These are phyloP conservation scores for Pycnonotus jocosus DNA, from an alignment of 2,113 vertebrate species.

Conservation along the genomic window DNA sequence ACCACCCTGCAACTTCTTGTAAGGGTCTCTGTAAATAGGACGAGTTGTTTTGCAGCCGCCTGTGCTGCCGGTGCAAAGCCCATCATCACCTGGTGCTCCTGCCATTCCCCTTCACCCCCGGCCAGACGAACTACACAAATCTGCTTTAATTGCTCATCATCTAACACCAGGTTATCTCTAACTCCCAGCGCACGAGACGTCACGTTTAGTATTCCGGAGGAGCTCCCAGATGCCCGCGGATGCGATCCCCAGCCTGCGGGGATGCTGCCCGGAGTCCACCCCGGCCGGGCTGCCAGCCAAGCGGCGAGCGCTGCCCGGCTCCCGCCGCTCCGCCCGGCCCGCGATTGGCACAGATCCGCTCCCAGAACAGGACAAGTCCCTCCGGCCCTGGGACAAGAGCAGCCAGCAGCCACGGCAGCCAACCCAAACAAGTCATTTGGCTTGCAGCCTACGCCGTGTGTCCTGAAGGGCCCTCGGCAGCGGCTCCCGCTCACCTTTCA, in stretches of 20 bases:
- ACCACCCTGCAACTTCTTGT: not conserved
- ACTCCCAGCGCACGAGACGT: no score
- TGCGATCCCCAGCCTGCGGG: rapidly evolving
- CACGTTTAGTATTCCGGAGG: rapidly evolving
- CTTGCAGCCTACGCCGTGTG: not conserved
- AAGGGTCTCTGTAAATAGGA: rapidly evolving
- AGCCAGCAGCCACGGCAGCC: constrained; percentile 9
- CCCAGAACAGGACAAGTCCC: constrained; percentile 6
- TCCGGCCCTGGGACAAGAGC: not conserved
- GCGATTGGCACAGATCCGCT: not conserved
- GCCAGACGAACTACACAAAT: not conserved
- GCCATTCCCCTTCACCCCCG: not conserved
- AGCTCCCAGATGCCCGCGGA: rapidly evolving
- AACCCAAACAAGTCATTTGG: constrained; percentile 47
- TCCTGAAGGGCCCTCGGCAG: constrained; percentile 37
- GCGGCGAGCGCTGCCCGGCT: not conserved
- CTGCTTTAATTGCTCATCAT: no score
- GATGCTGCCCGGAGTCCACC: not conserved
- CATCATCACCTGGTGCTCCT: not conserved
- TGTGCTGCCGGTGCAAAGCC: not conserved
- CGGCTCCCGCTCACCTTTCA: not conserved
- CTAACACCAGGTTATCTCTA: rapidly evolving
- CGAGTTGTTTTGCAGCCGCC: rapidly evolving
- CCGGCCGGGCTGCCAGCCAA: not conserved
- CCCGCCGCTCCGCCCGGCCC: not conserved